phyloP scores from a whole-genome alignment of 2,888 invertebrate species.

The Orchesellides sinensis region DNA sequence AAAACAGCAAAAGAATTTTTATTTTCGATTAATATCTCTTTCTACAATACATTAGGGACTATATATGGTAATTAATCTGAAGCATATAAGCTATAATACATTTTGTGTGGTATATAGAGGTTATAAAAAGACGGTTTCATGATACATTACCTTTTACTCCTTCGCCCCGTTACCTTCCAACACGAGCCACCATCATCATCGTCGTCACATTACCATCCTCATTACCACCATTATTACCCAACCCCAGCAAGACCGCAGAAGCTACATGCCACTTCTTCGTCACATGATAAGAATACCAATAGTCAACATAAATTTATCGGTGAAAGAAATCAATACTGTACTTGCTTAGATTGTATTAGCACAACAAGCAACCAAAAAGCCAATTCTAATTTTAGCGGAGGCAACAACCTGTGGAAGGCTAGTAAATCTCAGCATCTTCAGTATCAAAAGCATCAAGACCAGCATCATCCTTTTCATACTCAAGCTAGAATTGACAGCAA shows the following conservation, averaged over 20 bases:
- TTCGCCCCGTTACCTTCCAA: constrained; percentile 67
- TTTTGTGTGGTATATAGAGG: not conserved
- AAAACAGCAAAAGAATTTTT: too few species aligned
- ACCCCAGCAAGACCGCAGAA: constrained; percentile 23
- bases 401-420: constrained; percentile 40
- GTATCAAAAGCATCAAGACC: constrained; percentile 2
- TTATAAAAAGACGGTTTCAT: constrained; percentile 57
- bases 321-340: constrained; percentile 34
- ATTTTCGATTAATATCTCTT: too few species aligned
- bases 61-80: too few species aligned
- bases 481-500: too few species aligned
- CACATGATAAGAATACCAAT: too few species aligned
- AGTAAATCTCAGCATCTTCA: constrained; percentile 9
- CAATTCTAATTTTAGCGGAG: constrained; percentile 16
- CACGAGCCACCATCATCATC: constrained; percentile 47
- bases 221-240: constrained; percentile 30
- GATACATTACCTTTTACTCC: constrained; percentile 70
- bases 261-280: constrained; percentile 2
- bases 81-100: too few species aligned
- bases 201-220: constrained; percentile 11
- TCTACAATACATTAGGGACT: too few species aligned
- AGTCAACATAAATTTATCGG: too few species aligned
- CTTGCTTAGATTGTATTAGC: constrained; percentile 35
- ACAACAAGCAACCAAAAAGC: constrained; percentile 20
- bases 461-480: constrained; percentile 15